Percentiles rank a stretch among this genome's conserved stretches.
These are phyloP conservation scores for Pogonognathellus flavescens DNA, from an alignment of 1,140 invertebrate species.

Conservation along the genomic window DNA sequence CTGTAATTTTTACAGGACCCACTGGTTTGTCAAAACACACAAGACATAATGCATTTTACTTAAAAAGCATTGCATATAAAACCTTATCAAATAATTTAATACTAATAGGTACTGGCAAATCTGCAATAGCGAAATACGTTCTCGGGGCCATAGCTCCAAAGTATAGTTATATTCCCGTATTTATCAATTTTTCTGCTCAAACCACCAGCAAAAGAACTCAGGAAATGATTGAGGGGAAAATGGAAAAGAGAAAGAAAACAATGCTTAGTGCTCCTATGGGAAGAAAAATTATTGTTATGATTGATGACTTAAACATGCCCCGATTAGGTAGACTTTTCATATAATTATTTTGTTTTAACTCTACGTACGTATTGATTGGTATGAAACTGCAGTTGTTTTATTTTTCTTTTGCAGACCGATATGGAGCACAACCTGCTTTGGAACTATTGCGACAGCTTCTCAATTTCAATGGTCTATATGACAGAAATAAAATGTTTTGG, in stretches of 20 bases:
- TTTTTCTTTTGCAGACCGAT: constrained; percentile 73
- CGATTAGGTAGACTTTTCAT: constrained; percentile 71
- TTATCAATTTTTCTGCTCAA: constrained; percentile 89
- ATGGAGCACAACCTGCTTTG: constrained; percentile 90
- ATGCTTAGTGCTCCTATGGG: constrained; percentile 87
- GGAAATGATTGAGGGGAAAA: constrained; percentile 83
- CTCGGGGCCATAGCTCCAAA: constrained; percentile 77
- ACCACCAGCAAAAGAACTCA: constrained; percentile 85
- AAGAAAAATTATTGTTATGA: constrained; percentile 86
- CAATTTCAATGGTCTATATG: constrained; percentile 87
- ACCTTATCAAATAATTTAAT: constrained; percentile 24
- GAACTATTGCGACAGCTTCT: constrained; percentile 88
- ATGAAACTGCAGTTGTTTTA: neutral
- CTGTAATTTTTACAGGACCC: constrained; percentile 82
- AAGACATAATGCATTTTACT: neutral
- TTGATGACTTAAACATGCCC: constrained; percentile 96
- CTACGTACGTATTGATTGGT: neutral
- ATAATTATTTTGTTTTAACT: neutral
- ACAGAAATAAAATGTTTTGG: constrained; percentile 88
- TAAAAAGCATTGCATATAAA: neutral
- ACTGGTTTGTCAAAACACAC: constrained; percentile 74
- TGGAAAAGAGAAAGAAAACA: constrained; percentile 86
- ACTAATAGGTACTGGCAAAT: constrained; percentile 85
- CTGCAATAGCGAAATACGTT: constrained; percentile 82
- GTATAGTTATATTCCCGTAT: constrained; percentile 79